These are phyloP conservation scores for Lysiphlebus fabarum DNA, from an alignment of 1,140 invertebrate genomes.

Conservation along the genomic window DNA sequence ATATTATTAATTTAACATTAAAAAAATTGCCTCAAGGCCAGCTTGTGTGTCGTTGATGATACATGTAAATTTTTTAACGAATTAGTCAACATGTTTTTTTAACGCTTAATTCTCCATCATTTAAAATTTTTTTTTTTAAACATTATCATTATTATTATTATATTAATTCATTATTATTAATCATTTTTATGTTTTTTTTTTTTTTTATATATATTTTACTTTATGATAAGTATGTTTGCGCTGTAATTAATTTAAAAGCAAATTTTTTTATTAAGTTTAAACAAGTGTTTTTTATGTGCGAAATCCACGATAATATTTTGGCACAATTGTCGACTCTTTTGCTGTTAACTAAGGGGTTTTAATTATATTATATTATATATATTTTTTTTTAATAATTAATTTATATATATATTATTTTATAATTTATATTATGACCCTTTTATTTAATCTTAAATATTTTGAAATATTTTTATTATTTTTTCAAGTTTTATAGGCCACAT, in stretches of 20 bases:
- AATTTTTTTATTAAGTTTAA: constrained; percentile 5
- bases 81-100: constrained; percentile 31
- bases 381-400: neutral
- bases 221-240: too few species aligned
- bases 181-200: too few species aligned
- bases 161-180: too few species aligned
- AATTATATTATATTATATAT: too few species aligned
- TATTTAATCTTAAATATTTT: too few species aligned
- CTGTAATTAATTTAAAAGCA: too few species aligned
- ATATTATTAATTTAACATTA: neutral
- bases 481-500: too few species aligned
- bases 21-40: constrained; percentile 6
- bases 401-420: neutral
- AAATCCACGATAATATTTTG: constrained; percentile 3
- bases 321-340: constrained; percentile 22
- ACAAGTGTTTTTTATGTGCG: neutral
- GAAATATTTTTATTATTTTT: too few species aligned
- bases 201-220: neutral
- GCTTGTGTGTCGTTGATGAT: constrained; percentile 2
- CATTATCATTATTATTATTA: neutral
- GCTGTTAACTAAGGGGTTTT: neutral
- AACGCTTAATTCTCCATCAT: neutral
- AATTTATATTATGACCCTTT: neutral
- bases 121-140: neutral
- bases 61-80: constrained; percentile 22